A percentile compares a stretch with the other conserved stretches of the same genome.
phyloP scores from a whole-genome alignment of 37 sponge, comb jelly and placozoan genomes.

The Hormiphora californensis region DNA sequence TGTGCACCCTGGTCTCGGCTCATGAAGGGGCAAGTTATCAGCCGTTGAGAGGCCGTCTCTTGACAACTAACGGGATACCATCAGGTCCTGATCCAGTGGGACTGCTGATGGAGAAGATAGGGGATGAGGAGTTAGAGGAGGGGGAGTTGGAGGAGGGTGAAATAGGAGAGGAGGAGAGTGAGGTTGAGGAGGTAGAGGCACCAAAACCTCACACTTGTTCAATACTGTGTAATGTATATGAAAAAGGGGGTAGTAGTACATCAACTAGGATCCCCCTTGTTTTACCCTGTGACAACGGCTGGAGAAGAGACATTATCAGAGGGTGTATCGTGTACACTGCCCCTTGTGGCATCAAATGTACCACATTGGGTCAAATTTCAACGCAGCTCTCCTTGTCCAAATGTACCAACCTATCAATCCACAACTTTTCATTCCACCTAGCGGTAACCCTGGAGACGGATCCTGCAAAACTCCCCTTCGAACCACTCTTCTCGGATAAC shows the following conservation, averaged over 20 bases:
- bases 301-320: not conserved
- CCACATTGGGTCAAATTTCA: not conserved
- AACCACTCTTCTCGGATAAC: conserved; percentile 31
- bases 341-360: conserved; percentile 25
- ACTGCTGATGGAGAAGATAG: no score
- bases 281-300: not conserved
- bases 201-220: not conserved
- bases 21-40: no score
- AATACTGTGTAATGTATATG: not conserved
- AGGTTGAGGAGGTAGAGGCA: no score
- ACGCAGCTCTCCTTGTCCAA: not conserved
- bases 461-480: not conserved
- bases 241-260: not conserved
- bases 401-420: not conserved
- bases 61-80: no score
- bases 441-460: not conserved
- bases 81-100: no score
- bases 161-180: conserved; percentile 10
- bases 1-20: conserved; percentile 32
- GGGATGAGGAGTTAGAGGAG: conserved; percentile 43
- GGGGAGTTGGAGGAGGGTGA: conserved; percentile 47
- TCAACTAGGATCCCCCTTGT: not conserved
- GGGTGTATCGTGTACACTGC: not conserved
- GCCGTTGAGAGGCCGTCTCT: no score
- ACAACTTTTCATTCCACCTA: not conserved